Conservation (phyloP, 2,113 vertebrate species). For the Sminthopsis crassicaudata region DNA sequence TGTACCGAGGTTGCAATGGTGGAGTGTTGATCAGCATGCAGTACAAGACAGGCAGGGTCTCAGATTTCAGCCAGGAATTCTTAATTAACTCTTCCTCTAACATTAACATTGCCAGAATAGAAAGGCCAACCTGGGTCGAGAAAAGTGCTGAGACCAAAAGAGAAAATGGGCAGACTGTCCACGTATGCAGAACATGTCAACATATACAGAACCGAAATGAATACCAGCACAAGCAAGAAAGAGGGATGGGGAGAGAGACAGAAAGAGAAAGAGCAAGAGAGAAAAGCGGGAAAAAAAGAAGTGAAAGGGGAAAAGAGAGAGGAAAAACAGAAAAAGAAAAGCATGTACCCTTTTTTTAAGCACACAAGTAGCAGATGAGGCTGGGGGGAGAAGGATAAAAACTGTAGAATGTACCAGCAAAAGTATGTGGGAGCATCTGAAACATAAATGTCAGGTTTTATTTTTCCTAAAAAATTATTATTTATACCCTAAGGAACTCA, state of each 20-base stretch:
- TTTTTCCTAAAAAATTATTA: neutral
- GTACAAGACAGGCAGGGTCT: slow-evolving; percentile 27
- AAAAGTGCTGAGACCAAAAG: slow-evolving; percentile 1
- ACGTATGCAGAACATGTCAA: neutral
- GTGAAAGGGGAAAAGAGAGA: neutral
- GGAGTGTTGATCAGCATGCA: neutral
- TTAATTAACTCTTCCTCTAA: neutral
- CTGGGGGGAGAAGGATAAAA: neutral
- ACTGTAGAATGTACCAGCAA: neutral
- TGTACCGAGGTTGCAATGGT: neutral
- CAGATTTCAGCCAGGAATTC: slow-evolving; percentile 4
- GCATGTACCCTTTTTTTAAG: neutral
- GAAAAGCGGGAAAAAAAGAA: neutral
- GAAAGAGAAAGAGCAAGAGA: neutral
- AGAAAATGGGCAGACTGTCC: slow-evolving; percentile 5
- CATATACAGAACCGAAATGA: neutral
- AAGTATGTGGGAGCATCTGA: neutral
- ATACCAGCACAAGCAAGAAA: neutral
- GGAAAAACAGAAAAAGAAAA: neutral
- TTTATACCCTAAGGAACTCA: neutral
- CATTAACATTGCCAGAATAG: neutral
- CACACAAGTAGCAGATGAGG: neutral
- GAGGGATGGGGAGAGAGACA: neutral
- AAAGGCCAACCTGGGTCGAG: neutral
- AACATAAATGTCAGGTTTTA: neutral